phyloP scores from a whole-genome alignment of 2,888 invertebrate species.

The Archaeoteleia sp. region DNA sequence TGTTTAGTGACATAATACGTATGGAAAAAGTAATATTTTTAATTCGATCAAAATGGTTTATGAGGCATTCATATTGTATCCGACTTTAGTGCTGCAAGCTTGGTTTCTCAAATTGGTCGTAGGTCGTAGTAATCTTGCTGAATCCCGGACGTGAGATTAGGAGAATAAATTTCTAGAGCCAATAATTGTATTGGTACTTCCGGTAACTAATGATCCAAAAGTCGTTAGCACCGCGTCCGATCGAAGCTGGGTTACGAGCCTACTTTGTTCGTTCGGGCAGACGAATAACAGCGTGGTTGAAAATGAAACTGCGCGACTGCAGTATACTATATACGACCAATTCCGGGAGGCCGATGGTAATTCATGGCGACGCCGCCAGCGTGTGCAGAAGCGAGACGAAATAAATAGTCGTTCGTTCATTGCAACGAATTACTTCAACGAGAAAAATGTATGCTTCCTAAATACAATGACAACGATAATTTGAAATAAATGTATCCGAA shows the following conservation, averaged over 20 bases:
- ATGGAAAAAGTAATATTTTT: no score
- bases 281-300: constrained; percentile 55
- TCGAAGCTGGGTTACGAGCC: constrained; percentile 55
- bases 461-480: constrained; percentile 27
- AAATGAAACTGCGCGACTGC: constrained; percentile 63
- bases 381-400: constrained; percentile 48
- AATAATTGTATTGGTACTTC: constrained; percentile 75
- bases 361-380: constrained; percentile 60
- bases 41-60: constrained; percentile 23
- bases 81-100: constrained; percentile 14
- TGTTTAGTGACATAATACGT: no score
- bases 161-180: constrained; percentile 72
- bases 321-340: constrained; percentile 59
- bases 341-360: constrained; percentile 63
- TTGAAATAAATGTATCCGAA: no score
- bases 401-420: constrained; percentile 52
- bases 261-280: constrained; percentile 53
- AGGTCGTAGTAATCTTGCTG: constrained; percentile 62
- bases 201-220: constrained; percentile 75
- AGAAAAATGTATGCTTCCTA: constrained; percentile 37
- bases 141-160: constrained; percentile 66
- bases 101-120: constrained; percentile 60
- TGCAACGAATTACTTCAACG: constrained; percentile 42
- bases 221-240: constrained; percentile 69
- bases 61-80: constrained; percentile 28